Percentiles rank a stretch among this genome's conserved stretches.
These are phyloP conservation scores for Cyprinus carpio DNA, from an alignment of 2,113 vertebrate genomes.

Conservation along the genomic window DNA sequence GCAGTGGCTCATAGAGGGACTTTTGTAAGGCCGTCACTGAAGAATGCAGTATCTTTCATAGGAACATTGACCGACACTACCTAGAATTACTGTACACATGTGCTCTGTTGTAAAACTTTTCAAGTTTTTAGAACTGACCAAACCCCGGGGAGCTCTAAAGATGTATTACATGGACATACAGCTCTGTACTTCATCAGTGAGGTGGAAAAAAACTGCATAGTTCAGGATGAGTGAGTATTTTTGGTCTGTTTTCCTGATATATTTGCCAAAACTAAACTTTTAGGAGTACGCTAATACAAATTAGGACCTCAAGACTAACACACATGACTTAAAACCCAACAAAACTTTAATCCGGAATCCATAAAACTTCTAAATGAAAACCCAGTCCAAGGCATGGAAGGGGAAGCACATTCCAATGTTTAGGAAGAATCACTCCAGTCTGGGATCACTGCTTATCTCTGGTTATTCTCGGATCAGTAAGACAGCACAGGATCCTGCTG, in stretches of 20 bases:
- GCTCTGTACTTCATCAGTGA: background rate
- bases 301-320: background rate
- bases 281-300: too few species aligned
- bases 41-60: constrained; percentile 8
- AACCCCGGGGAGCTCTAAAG: background rate
- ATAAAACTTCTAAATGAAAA: constrained; percentile 15
- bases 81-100: constrained; percentile 9
- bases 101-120: background rate
- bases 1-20: constrained; percentile 17
- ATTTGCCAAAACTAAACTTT: background rate
- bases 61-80: background rate
- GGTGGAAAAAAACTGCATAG: background rate
- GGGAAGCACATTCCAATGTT: constrained; percentile 42
- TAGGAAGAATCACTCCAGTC: constrained; percentile 40
- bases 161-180: background rate
- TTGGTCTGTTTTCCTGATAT: background rate
- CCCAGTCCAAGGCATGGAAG: background rate
- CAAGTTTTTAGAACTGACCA: background rate
- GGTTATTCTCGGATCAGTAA: constrained; percentile 35
- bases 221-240: background rate
- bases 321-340: background rate
- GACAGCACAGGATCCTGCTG: constrained; percentile 43
- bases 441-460: constrained; percentile 43
- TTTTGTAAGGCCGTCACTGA: constrained; percentile 1
- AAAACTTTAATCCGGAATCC: constrained; percentile 3